Percentiles rank a stretch among this genome's conserved stretches.
phyloP scores from a whole-genome alignment of 2,888 invertebrate species.

The Stratiomys singularior region DNA sequence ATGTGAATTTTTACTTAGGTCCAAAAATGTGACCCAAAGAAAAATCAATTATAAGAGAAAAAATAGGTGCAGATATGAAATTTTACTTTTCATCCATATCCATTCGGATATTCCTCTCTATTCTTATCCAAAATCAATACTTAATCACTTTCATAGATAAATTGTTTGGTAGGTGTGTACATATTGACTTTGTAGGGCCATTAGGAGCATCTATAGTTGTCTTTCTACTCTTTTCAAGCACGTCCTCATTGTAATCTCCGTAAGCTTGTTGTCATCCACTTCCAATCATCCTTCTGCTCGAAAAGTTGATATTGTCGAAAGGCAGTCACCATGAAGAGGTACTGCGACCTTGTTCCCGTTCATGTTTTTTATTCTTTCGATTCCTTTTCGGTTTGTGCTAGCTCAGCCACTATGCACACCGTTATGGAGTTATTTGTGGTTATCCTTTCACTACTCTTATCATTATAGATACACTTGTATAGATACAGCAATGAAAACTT shows the following conservation, averaged over 20 bases:
- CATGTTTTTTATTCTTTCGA: not conserved
- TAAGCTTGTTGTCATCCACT: not conserved
- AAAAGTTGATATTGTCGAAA: constrained; percentile 31
- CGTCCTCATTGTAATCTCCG: constrained; percentile 18
- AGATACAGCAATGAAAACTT: not conserved
- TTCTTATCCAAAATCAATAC: constrained; percentile 18
- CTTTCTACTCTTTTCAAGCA: constrained; percentile 17
- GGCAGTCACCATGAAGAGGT: constrained; percentile 35
- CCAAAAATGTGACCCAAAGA: too few species aligned
- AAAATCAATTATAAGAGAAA: too few species aligned
- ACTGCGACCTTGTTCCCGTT: constrained; percentile 32
- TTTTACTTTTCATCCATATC: too few species aligned
- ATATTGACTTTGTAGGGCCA: constrained; percentile 18
- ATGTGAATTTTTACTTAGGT: too few species aligned
- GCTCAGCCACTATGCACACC: constrained; percentile 13
- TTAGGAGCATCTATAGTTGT: constrained; percentile 23
- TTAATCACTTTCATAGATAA: constrained; percentile 24
- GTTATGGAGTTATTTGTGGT: constrained; percentile 27
- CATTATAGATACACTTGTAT: not conserved
- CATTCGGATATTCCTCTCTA: too few species aligned
- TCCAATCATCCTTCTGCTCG: not conserved
- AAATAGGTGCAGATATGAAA: too few species aligned
- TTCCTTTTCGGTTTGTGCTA: constrained; percentile 8
- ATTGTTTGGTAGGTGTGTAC: constrained; percentile 28
- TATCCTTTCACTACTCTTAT: constrained; percentile 29